Percentiles rank a stretch among this genome's conserved stretches.
phyloP scores from a whole-genome alignment of 2,888 invertebrate genomes.

The Spodoptera littoralis region DNA sequence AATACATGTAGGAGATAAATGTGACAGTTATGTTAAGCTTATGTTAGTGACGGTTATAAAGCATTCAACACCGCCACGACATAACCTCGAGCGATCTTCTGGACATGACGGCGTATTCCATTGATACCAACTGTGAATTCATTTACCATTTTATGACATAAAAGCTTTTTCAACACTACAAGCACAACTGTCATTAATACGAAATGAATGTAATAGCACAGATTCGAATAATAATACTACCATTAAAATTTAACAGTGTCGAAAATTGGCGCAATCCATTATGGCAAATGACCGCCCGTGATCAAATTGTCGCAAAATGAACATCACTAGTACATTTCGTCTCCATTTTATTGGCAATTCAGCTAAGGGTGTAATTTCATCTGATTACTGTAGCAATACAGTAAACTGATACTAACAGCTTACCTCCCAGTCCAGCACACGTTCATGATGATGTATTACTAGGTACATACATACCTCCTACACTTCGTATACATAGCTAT shows the following conservation, averaged over 20 bases:
- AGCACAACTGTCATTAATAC: constrained; percentile 35
- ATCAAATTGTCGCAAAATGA: constrained; percentile 71
- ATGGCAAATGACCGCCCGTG: constrained; percentile 68
- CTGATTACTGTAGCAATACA: constrained; percentile 57
- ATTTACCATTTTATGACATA: constrained; percentile 16
- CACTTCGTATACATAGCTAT: not conserved
- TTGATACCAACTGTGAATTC: constrained; percentile 14
- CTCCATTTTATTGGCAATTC: constrained; percentile 70
- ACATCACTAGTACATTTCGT: constrained; percentile 68
- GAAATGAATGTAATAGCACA: constrained; percentile 43
- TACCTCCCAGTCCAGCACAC: constrained; percentile 19
- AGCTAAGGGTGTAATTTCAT: constrained; percentile 66
- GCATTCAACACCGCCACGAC: constrained; percentile 8
- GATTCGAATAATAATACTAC: constrained; percentile 54
- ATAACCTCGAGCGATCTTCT: constrained; percentile 20
- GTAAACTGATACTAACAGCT: constrained; percentile 22
- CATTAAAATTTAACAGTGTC: constrained; percentile 66
- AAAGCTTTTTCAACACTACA: constrained; percentile 18
- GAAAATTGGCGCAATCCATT: constrained; percentile 72
- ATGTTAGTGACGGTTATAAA: constrained; percentile 11
- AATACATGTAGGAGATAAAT: constrained; percentile 11
- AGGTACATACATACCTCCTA: not conserved
- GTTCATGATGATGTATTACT: not conserved
- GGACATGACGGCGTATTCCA: constrained; percentile 11
- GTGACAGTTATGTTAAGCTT: constrained; percentile 29